phyloP scores from a whole-genome alignment of 2,113 vertebrate genomes.

The Corapipo altera region DNA sequence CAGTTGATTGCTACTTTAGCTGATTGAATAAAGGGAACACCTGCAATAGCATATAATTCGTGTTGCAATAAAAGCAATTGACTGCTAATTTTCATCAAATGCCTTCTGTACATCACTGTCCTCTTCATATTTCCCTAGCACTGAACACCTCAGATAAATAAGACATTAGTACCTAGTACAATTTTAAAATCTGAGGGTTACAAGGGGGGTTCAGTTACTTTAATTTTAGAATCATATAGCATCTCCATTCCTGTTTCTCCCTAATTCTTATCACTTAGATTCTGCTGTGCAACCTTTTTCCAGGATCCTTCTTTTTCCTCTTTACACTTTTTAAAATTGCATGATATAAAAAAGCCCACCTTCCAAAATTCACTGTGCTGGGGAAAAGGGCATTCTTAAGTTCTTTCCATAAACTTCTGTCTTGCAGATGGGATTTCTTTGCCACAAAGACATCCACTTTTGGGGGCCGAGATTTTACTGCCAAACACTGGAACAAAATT shows the following conservation, averaged over 20 bases:
- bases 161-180: not conserved
- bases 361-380: not conserved
- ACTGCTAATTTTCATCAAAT: not conserved
- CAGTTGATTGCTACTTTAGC: not conserved
- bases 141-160: accelerated
- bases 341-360: not conserved
- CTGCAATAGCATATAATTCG: not conserved
- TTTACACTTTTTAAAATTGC: not conserved
- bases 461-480: not conserved
- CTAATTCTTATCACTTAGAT: not conserved
- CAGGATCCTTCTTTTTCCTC: not conserved
- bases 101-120: not conserved
- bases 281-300: not conserved
- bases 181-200: not conserved
- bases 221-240: not conserved
- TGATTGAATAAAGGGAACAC: not conserved
- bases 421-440: not conserved
- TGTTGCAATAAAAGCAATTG: not conserved
- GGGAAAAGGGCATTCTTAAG: not conserved
- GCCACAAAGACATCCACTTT: not conserved
- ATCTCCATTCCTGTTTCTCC: not conserved
- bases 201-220: not conserved
- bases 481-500: not conserved
- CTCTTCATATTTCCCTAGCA: not conserved
- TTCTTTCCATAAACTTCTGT: not conserved